Conservation (phyloP, 2,797 vertebrate genomes). For the Gadopsis marmoratus region DNA sequence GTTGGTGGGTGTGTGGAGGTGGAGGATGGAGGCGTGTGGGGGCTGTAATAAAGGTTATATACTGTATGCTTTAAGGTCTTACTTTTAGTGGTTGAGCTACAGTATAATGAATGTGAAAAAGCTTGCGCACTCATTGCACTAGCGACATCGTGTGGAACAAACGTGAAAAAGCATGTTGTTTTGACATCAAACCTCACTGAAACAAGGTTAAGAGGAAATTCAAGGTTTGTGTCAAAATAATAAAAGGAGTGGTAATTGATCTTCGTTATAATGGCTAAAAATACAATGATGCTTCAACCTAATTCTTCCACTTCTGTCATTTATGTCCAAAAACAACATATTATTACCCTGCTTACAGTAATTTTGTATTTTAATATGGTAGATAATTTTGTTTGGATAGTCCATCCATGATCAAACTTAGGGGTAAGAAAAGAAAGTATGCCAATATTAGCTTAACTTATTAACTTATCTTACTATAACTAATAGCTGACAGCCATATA, state of each 20-base stretch:
- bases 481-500: neutral
- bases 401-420: neutral
- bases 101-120: neutral
- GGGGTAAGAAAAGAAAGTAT: neutral
- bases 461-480: neutral
- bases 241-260: neutral
- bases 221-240: neutral
- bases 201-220: neutral
- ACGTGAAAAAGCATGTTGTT: neutral
- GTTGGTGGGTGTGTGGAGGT: neutral
- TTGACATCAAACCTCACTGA: neutral
- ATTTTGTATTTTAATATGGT: neutral
- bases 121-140: slow-evolving; percentile 11
- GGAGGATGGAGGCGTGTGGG: slow-evolving; percentile 7
- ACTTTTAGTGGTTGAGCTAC: neutral
- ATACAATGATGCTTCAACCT: neutral
- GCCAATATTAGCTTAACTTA: neutral
- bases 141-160: slow-evolving; percentile 52
- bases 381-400: neutral
- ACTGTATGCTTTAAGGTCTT: neutral
- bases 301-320: neutral
- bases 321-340: neutral
- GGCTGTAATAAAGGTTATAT: slow-evolving; percentile 9
- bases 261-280: neutral
- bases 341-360: neutral